Base-by-base conservation (phyloP, 2,797 vertebrate species). In the Danio aesculapii region DNA sequence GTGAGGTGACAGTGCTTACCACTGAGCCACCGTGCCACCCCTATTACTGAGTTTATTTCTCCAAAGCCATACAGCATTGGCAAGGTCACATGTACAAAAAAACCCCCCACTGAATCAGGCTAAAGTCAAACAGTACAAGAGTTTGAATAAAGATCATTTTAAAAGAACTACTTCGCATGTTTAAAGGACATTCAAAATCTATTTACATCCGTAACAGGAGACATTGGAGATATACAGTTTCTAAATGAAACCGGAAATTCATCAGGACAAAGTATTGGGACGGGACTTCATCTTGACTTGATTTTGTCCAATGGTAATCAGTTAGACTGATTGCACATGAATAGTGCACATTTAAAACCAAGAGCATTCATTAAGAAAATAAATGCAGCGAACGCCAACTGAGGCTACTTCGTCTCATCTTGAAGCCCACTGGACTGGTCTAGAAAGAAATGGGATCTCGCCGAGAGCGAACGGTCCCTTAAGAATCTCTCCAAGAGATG, bases 401-500 rank as follows among this genome's bases (percentile, higher is more conserved):
- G 44, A 57, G 55, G 63, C 52, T 47, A 57, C 43, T 19, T 41
- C 47, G 14, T 59, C 10, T 17, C 2, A 7, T 68, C 58, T 67
- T 58, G 5, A 77, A 77, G 52, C 53, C 53, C 55, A 58, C 6
- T 58, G 59, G 57, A 61, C 76, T 53, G 21, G 57, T 79, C 79
- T 75, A 57, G 74, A 77, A 75, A 55, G 59, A 41, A 62, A 62
- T 55, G 47, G 46, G 41, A 47, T 47, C 50, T 63, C 83, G 69
- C 49, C 19, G 61, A 66, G 79, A 77, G 74, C 41, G 39, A 58
- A 62, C 5, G 19, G 62, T 7, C 12, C 57, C 14, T 63, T 39
- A 47, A 59, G 80, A 66, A 84, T 81, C 64, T 77, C 70, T 82
- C 43, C 9, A 44, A 75, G 77, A 59, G 80, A 77, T 72, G 75